Percentiles rank a stretch among this genome's conserved stretches.
phyloP scores from a whole-genome alignment of 37 sponge, comb jelly and placozoan genomes.

The Halisarca cf. caerulea region DNA sequence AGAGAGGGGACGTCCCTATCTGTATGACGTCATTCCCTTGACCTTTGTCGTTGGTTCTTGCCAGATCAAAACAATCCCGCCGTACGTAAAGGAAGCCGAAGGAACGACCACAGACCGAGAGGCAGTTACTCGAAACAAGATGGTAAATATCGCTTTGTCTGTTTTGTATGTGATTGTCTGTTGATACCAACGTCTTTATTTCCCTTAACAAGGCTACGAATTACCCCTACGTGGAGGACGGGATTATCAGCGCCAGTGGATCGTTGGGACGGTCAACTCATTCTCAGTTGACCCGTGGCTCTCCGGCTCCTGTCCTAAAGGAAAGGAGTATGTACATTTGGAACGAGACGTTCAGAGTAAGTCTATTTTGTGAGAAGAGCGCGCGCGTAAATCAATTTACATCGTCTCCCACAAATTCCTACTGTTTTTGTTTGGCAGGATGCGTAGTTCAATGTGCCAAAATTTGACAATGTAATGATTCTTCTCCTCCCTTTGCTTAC shows the following conservation, averaged over 20 bases:
- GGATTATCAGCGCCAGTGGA: background rate
- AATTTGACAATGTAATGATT: background rate
- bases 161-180: too few species aligned
- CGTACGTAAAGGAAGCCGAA: too few species aligned
- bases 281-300: background rate
- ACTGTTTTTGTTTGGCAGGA: too few species aligned
- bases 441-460: too few species aligned
- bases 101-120: too few species aligned
- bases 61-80: too few species aligned
- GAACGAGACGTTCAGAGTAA: constrained; percentile 60
- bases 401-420: too few species aligned
- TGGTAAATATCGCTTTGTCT: too few species aligned
- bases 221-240: constrained; percentile 10
- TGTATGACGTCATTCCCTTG: background rate
- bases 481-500: background rate
- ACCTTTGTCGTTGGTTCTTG: too few species aligned
- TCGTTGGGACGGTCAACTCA: background rate
- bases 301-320: constrained; percentile 28
- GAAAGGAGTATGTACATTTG: constrained; percentile 66
- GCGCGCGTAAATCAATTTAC: too few species aligned
- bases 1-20: background rate
- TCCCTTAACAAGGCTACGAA: background rate
- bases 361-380: too few species aligned
- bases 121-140: too few species aligned
- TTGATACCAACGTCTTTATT: background rate